Base-by-base conservation (phyloP, 2,797 vertebrate genomes). In the Nothura maculosa region DNA sequence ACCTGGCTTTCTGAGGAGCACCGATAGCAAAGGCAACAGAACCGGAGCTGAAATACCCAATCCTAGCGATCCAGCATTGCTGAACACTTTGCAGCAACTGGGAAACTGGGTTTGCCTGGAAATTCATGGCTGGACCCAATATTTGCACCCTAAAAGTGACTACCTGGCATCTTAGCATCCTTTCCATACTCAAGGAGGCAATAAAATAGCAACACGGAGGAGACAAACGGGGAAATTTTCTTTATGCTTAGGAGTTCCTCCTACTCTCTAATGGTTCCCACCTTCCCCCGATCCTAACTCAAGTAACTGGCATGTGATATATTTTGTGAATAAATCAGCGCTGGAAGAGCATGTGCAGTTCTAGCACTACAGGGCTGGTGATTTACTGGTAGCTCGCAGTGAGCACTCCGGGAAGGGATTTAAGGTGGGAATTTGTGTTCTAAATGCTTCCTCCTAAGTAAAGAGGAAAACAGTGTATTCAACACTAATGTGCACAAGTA, bases 221-320 rank as follows among this genome's bases (percentile, higher is more conserved):
- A 77, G 93, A 86, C 91, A 89, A 94, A 96, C 75, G 5, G 80
- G 93, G 58, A 94, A 95, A 91, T 85, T 90, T 96, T 80, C 87
- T 95, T 95, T 95, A 95, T 95, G 92, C 2, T 25, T 69, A 81
- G 30, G 95, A 94, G 82, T 94, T 95, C 60, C 89, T 81, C 34
- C 40, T 68, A 1, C 83, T 94, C 96, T 96, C 91, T 95, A 96
- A 95, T 96, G 96, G 93, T 92, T 95, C 96, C 93, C 82, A 69
- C 91, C 93, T 95, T 92, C 94, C 93, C 94, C 4, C 32, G 92
- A 95, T 95, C 93, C 96, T 95, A 96, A 96, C 93, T 96, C 94
- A 95, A 91, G 92, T 28, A 93, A 90, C 67, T 93, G 94, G 93
- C 93, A 89, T 91, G 95, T 88, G 93, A 91, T 92, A 70, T 88